Evolutionary conservation across 2,113 vertebrate species (phyloP).

Genomic region (Corapipo altera): DNA sequence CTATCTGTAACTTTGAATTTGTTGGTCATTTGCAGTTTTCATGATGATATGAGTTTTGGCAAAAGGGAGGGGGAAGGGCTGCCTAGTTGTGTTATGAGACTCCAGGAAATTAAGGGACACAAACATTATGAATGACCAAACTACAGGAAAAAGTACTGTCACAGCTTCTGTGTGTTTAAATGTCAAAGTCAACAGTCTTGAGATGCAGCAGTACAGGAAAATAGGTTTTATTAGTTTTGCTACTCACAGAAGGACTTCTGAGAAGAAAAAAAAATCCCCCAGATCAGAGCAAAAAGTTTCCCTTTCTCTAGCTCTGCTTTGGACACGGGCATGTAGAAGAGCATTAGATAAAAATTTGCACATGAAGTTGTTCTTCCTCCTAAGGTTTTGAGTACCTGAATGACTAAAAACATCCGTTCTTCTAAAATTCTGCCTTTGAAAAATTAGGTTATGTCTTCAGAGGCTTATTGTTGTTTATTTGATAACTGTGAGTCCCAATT

Average conservation of each 20-base stretch:
- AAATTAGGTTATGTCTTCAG: neutral
- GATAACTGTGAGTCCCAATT: neutral
- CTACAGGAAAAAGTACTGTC: conserved; percentile 8
- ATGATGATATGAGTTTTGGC: neutral
- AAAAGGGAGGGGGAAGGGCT: neutral
- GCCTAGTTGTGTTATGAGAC: neutral
- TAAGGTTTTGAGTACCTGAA: neutral
- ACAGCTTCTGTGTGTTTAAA: neutral
- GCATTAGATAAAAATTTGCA: neutral
- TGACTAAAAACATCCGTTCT: neutral
- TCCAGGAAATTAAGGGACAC: neutral
- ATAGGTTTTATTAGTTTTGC: neutral
- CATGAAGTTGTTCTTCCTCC: neutral
- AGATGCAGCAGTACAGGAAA: neutral
- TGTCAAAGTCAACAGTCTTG: neutral
- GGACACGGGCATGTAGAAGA: neutral
- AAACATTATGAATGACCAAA: neutral
- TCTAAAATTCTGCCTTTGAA: neutral
- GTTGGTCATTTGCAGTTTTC: neutral
- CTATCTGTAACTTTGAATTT: neutral
- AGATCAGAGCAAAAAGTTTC: neutral
- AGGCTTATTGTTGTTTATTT: neutral
- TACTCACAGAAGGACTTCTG: neutral
- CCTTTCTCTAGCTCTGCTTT: neutral
- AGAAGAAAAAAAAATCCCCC: neutral